Base-by-base conservation (phyloP, 2,797 vertebrate genomes). In the Lerista edwardsae region DNA sequence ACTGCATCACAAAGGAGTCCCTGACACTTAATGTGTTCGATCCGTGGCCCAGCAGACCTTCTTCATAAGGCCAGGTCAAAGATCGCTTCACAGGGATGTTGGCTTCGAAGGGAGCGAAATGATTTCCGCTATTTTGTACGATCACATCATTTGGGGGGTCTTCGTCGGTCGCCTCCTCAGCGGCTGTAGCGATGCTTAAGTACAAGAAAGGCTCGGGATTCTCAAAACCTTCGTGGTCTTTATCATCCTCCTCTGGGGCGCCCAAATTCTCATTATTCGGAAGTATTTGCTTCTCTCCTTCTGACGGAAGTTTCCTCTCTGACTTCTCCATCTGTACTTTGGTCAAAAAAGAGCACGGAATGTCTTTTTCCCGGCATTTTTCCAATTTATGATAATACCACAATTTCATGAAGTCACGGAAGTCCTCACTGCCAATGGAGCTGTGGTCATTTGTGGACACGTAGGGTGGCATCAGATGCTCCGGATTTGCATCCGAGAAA, bases 1-100 rank as follows among this genome's bases (percentile, higher is more conserved):
- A 51, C 47, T 11, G 75, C 25, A 68, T 68, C 31, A 44, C 68
- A 59, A 91, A 82, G 44, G 88, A 89, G 65, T 75, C 74, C 14
- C 77, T 73, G 64, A 83, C 6, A 2, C n/a, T 82, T 9, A 84
- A 83, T 65, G 6, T 4, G 44, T 68, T 4, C 2, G 79, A 27
- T 6, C 29, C 55, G 44, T 84, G 55, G 15, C 21, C 67, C 67
- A 8, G 47, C 6, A 73, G 21, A 6, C 36, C 12, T 41, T 27
- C 79, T 76, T 84, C 89, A 59, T 84, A 86, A 1, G 92, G 92
- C 92, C 92, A 93, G 0, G 89, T 88, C 19, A 84, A 64, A 4
- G 83, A 61, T 29, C 92, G 79, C 69, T 62, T 88, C 75, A 91
- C 85, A 17, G 41, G n/a, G 23, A 25, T 41, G 2, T 51, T 51